Evolutionary conservation across 2,113 vertebrate species (phyloP), one percentile per base, ranked within the genome.

Genomic region (Acrocephalus kingi): DNA sequence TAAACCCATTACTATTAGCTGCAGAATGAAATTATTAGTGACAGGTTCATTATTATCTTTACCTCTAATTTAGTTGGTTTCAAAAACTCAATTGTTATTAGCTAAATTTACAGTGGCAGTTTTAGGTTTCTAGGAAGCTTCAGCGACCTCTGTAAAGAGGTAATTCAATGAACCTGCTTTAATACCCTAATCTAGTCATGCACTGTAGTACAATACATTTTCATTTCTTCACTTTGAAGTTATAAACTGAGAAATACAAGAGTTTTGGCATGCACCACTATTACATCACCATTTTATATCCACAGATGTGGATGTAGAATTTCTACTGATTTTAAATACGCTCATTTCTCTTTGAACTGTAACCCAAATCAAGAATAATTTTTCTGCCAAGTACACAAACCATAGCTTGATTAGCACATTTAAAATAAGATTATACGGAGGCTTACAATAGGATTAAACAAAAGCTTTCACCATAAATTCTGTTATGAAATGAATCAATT

Each of bases 21-120:
- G 30, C 76, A 97, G 96, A 96, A 96, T 82, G 80, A 98, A 98
- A 98, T 98, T 96, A 97, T 97, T 98, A 92, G 95, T 98, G 98
- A 98, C 97, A 97, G 71, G 96, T 97, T 97, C 96, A 98, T 72
- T n/a, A n/a, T n/a, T n/a, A n/a, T n/a, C n/a, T n/a, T n/a, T n/a
- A n/a, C n/a, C n/a, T n/a, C n/a, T n/a, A n/a, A n/a, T n/a, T n/a
- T n/a, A n/a, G n/a, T n/a, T n/a, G n/a, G n/a, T n/a, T n/a, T n/a
- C n/a, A n/a, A n/a, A n/a, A n/a, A n/a, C n/a, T n/a, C n/a, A n/a
- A n/a, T n/a, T n/a, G n/a, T n/a, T n/a, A n/a, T n/a, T n/a, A n/a
- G n/a, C n/a, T n/a, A n/a, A n/a, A n/a, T n/a, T n/a, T n/a, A n/a
- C n/a, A n/a, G n/a, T n/a, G n/a, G n/a, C n/a, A n/a, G n/a, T n/a